phyloP scores from a whole-genome alignment of 2,797 vertebrate species.

The Cryptoprocta ferox region DNA sequence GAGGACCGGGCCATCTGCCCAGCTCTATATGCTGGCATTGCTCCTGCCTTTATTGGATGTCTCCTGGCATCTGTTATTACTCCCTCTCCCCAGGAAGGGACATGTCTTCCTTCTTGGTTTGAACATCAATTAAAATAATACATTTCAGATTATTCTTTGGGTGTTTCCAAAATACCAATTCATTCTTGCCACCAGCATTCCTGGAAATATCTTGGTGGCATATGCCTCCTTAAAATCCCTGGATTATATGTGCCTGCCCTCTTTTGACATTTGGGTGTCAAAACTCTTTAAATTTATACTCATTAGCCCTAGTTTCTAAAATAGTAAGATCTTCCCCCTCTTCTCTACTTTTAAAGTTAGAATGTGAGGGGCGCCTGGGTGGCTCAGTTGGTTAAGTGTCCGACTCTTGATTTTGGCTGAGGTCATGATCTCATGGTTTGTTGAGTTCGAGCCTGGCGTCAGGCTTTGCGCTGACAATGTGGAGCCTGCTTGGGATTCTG shows the following conservation, averaged over 20 bases:
- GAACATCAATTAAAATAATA: constrained; percentile 67
- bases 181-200: constrained; percentile 35
- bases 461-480: no score
- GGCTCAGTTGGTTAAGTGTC: no score
- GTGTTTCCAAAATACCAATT: constrained; percentile 57
- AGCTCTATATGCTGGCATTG: constrained; percentile 25
- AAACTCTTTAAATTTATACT: background rate
- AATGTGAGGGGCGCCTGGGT: background rate
- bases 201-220: constrained; percentile 57
- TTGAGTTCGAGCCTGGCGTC: no score
- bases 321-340: background rate
- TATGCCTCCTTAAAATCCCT: background rate
- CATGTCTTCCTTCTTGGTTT: constrained; percentile 43
- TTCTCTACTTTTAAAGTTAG: background rate
- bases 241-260: background rate
- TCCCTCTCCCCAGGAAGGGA: constrained; percentile 31
- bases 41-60: constrained; percentile 41
- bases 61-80: constrained; percentile 66
- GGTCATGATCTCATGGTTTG: no score
- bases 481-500: no score
- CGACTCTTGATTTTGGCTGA: no score
- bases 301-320: background rate
- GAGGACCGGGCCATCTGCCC: constrained; percentile 66
- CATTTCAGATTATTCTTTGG: constrained; percentile 55
- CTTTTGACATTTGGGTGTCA: background rate